A percentile compares a stretch with the other conserved stretches of the same genome.
Conservation (phyloP, 2,797 vertebrate genomes). For the Austrolebias charrua region DNA sequence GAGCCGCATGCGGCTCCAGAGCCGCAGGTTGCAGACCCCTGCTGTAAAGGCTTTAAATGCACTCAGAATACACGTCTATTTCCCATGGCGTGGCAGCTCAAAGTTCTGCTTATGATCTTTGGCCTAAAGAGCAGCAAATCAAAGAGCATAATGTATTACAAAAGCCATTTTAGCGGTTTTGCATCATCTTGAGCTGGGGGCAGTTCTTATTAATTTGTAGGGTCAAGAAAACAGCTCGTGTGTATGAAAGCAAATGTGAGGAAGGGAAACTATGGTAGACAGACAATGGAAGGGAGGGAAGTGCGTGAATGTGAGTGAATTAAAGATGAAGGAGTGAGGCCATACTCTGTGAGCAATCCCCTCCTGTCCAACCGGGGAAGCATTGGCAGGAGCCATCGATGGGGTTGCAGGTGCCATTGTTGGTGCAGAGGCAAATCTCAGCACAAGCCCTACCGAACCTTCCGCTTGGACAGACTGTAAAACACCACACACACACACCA, state of each 20-base stretch:
- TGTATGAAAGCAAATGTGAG: constrained; percentile 33
- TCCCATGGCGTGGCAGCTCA: constrained; percentile 43
- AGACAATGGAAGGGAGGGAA: constrained; percentile 27
- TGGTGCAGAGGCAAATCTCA: constrained; percentile 90
- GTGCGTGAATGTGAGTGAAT: constrained; percentile 19
- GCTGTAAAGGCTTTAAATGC: constrained; percentile 34
- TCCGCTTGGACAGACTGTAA: constrained; percentile 89
- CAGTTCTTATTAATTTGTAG: constrained; percentile 45
- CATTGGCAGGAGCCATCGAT: constrained; percentile 97
- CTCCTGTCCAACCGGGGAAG: constrained; percentile 94
- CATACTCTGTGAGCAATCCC: constrained; percentile 93
- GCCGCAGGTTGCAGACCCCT: too few species aligned
- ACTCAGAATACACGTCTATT: constrained; percentile 48
- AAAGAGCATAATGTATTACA: constrained; percentile 65
- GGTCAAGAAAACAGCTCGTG: constrained; percentile 65
- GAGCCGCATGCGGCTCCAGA: too few species aligned
- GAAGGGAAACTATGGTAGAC: constrained; percentile 42
- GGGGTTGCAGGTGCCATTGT: constrained; percentile 97
- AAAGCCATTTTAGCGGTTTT: constrained; percentile 63
- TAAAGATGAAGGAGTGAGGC: constrained; percentile 24
- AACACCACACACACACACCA: constrained; percentile 8
- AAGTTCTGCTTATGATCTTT: constrained; percentile 62
- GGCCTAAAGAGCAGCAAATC: constrained; percentile 55
- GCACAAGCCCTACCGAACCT: constrained; percentile 88
- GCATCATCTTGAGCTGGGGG: constrained; percentile 58